A percentile compares a stretch with the other conserved stretches of the same genome.
phyloP scores from a whole-genome alignment of 2,797 vertebrate genomes.

The Falco novaeseelandiae region DNA sequence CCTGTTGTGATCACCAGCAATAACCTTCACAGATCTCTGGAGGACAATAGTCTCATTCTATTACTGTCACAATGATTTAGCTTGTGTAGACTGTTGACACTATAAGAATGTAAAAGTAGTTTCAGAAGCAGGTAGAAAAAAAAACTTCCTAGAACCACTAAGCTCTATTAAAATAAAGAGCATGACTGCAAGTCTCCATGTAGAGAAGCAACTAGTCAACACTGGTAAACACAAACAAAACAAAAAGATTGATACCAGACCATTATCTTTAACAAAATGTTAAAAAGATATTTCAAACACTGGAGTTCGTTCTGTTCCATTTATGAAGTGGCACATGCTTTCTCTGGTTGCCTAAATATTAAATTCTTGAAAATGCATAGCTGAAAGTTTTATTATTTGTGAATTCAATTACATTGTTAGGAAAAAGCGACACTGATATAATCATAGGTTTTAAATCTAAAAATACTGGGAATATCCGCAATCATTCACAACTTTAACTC shows the following conservation, averaged over 20 bases:
- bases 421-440: background rate
- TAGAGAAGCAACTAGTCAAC: background rate
- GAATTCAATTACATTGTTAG: background rate
- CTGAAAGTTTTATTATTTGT: background rate
- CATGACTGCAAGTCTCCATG: background rate
- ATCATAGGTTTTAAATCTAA: background rate
- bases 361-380: background rate
- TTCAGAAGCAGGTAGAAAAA: constrained; percentile 39
- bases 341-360: background rate
- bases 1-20: constrained; percentile 1
- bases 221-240: background rate
- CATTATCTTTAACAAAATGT: background rate
- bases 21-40: constrained; percentile 40
- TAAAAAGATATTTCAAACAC: background rate
- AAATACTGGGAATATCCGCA: background rate
- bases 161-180: background rate
- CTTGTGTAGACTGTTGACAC: constrained; percentile 33
- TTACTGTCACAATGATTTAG: constrained; percentile 40
- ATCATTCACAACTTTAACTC: background rate
- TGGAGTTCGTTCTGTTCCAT: background rate
- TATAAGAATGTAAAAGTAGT: constrained; percentile 33
- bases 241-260: background rate
- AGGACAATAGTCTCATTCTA: constrained; percentile 34
- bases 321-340: background rate
- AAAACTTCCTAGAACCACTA: background rate